Evolutionary conservation across 2,888 invertebrate species (phyloP).

Genomic region (Melanostoma mellinum): DNA sequence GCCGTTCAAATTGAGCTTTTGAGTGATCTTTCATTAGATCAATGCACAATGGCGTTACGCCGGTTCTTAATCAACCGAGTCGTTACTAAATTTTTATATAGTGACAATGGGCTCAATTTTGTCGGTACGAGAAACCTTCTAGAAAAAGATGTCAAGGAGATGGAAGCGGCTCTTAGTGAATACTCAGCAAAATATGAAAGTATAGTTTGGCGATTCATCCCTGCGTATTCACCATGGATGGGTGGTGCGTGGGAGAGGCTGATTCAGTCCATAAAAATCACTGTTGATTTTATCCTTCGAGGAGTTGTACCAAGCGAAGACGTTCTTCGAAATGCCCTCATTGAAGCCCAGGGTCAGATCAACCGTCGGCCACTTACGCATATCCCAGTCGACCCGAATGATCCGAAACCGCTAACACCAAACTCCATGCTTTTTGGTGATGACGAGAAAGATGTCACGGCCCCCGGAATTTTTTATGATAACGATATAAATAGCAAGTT

Average conservation of each 20-base stretch:
- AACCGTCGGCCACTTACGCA: not conserved
- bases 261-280: not conserved
- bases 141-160: not conserved
- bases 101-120: not conserved
- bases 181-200: no score
- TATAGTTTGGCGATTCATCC: no score
- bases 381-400: not conserved
- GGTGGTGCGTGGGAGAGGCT: not conserved
- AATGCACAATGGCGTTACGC: not conserved
- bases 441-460: not conserved
- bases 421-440: not conserved
- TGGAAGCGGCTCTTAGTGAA: no score
- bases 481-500: no score
- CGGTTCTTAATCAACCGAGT: constrained; percentile 1
- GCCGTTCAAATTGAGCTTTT: not conserved
- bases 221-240: not conserved
- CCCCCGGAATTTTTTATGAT: not conserved
- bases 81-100: not conserved
- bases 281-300: not conserved
- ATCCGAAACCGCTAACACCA: not conserved
- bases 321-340: not conserved
- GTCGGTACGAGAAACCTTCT: no score
- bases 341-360: constrained; percentile 5
- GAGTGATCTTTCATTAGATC: no score
- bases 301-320: not conserved